These are phyloP conservation scores for Dendrocopos noguchii DNA, from an alignment of 2,113 vertebrate species.

Conservation along the genomic window DNA sequence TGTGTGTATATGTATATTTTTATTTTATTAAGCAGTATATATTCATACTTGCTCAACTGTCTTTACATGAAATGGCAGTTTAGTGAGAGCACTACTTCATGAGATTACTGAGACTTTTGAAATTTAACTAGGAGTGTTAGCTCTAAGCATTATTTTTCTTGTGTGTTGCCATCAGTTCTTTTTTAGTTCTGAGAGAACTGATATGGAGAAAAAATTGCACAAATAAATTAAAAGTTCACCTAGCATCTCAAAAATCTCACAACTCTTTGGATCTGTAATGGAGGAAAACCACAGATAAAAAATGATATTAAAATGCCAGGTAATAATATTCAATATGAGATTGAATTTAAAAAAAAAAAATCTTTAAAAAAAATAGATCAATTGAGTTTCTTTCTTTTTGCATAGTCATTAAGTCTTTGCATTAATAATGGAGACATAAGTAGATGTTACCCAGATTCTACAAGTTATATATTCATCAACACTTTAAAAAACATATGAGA, in stretches of 20 bases:
- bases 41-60: neutral
- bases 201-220: accelerated
- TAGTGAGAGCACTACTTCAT: neutral
- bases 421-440: neutral
- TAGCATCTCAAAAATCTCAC: neutral
- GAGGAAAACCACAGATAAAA: neutral
- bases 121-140: neutral
- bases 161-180: neutral
- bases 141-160: neutral
- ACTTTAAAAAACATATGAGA: neutral
- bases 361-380: neutral
- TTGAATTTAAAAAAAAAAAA: accelerated
- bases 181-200: neutral
- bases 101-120: neutral
- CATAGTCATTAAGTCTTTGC: neutral
- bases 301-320: neutral
- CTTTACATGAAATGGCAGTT: neutral
- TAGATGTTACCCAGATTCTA: neutral
- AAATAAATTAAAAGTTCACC: neutral
- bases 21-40: neutral
- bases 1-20: neutral
- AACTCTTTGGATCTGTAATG: accelerated
- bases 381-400: neutral
- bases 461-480: neutral
- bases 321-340: neutral